A percentile compares a stretch with the other conserved stretches of the same genome.
phyloP scores from a whole-genome alignment of 2,888 invertebrate species.

The Lysandra coridon region DNA sequence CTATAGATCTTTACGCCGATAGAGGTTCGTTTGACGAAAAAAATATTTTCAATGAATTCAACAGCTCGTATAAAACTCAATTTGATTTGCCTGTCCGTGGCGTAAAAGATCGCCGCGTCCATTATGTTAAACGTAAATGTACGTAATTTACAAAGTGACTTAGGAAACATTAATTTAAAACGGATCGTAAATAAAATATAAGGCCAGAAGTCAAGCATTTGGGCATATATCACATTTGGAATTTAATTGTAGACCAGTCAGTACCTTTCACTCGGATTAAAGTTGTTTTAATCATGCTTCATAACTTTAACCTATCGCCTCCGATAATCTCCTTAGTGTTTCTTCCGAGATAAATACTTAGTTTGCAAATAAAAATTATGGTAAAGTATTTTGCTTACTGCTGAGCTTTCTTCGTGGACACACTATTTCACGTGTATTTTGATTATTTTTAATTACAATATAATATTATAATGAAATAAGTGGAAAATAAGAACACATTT shows the following conservation, averaged over 20 bases:
- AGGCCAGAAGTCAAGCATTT: conserved; percentile 17
- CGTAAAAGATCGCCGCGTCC: conserved; percentile 30
- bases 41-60: conserved; percentile 49
- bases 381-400: background rate
- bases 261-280: conserved; percentile 18
- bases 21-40: conserved; percentile 51
- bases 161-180: conserved; percentile 1
- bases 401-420: background rate
- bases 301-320: background rate
- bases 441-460: too few relatives aligned
- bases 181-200: conserved; percentile 20
- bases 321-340: background rate
- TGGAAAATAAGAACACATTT: too few relatives aligned
- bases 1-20: conserved; percentile 41
- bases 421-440: background rate
- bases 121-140: conserved; percentile 11
- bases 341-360: background rate
- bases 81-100: conserved; percentile 51
- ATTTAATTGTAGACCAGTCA: conserved; percentile 14
- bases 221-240: conserved; percentile 16
- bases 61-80: conserved; percentile 59
- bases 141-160: conserved; percentile 20
- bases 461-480: too few relatives aligned
- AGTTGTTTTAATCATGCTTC: conserved; percentile 1
- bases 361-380: background rate